Percentiles rank a stretch among this genome's conserved stretches.
These are phyloP conservation scores for Armadillidium nasatum DNA, from an alignment of 1,140 invertebrate species.

Conservation along the genomic window DNA sequence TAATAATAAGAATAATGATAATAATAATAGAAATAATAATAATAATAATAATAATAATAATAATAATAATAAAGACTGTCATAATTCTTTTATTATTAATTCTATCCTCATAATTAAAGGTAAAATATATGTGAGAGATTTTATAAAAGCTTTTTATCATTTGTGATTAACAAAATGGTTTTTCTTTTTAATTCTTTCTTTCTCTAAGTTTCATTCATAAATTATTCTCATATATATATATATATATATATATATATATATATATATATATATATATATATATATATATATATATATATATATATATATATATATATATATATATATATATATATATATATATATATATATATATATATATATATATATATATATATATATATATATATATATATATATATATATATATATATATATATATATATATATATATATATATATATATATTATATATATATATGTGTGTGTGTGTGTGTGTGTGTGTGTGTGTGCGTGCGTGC, in stretches of 20 bases:
- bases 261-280: slow-evolving; percentile 15
- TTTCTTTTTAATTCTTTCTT: neutral
- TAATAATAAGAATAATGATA: too few relatives aligned
- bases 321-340: neutral
- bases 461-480: neutral
- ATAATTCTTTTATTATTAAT: too few relatives aligned
- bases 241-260: slow-evolving; percentile 11
- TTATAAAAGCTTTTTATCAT: too few relatives aligned
- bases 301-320: neutral
- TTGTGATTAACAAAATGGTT: too few relatives aligned
- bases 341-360: neutral
- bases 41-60: too few relatives aligned
- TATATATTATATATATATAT: slow-evolving; percentile 13
- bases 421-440: slow-evolving; percentile 15
- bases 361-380: neutral
- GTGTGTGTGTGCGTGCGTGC: neutral
- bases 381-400: neutral
- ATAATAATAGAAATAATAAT: too few relatives aligned
- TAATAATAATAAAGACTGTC: too few relatives aligned
- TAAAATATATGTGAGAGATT: too few relatives aligned
- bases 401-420: slow-evolving; percentile 10
- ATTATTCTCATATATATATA: neutral
- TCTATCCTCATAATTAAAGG: too few relatives aligned
- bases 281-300: slow-evolving; percentile 11
- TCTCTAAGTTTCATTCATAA: neutral